These are phyloP conservation scores for Labia minor DNA, from an alignment of 2,888 invertebrate genomes.

Conservation along the genomic window DNA sequence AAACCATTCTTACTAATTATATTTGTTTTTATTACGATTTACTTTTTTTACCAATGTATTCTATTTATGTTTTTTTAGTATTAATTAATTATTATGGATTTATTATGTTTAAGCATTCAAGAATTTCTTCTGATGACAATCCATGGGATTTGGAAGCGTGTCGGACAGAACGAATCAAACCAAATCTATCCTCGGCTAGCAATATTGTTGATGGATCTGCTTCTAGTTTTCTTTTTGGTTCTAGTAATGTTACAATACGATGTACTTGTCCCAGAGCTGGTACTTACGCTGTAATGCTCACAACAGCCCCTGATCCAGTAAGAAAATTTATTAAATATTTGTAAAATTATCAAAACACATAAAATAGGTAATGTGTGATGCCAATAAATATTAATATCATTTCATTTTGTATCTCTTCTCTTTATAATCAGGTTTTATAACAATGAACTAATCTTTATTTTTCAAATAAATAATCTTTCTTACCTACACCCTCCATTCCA, in stretches of 20 bases:
- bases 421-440: too few relatives aligned
- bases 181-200: constrained; percentile 22
- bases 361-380: constrained; percentile 13
- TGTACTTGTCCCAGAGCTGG: constrained; percentile 53
- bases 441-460: too few relatives aligned
- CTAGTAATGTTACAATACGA: constrained; percentile 38
- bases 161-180: constrained; percentile 40
- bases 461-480: too few relatives aligned
- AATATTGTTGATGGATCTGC: constrained; percentile 17
- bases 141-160: constrained; percentile 53
- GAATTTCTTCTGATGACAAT: constrained; percentile 18
- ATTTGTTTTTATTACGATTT: too few relatives aligned
- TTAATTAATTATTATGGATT: background rate
- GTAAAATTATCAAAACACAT: constrained; percentile 16
- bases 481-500: too few relatives aligned
- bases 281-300: constrained; percentile 51
- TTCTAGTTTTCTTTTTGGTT: constrained; percentile 3
- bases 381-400: too few relatives aligned
- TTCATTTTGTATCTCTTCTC: too few relatives aligned
- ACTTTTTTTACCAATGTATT: too few relatives aligned
- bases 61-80: too few relatives aligned
- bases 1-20: too few relatives aligned
- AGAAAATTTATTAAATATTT: constrained; percentile 31
- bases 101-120: background rate
- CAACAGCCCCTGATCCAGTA: constrained; percentile 41